phyloP scores from a whole-genome alignment of 92 coral and sea anemone genomes.

The Parazoanthus darwini region DNA sequence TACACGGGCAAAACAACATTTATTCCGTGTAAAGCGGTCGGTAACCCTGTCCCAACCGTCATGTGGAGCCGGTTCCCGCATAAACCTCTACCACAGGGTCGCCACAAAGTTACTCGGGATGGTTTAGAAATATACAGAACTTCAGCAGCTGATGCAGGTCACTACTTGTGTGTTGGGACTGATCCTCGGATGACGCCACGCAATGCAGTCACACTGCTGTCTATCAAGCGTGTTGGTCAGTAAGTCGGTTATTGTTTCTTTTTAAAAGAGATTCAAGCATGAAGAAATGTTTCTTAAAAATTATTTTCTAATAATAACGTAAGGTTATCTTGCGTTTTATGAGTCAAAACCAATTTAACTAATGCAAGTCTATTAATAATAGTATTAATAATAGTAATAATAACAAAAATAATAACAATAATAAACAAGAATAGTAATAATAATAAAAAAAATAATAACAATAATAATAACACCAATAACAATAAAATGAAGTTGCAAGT shows the following conservation, averaged over 20 bases:
- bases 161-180: not conserved
- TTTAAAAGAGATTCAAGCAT: not conserved
- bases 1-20: not conserved
- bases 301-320: too few species aligned
- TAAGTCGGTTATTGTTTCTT: not conserved
- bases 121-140: not conserved
- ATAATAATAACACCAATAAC: too few species aligned
- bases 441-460: too few species aligned
- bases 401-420: too few species aligned
- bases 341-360: too few species aligned
- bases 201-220: not conserved
- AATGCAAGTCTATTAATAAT: not conserved
- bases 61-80: not conserved
- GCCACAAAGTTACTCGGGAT: not conserved
- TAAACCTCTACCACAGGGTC: conserved; percentile 3
- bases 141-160: not conserved
- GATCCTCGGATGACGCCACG: not conserved
- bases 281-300: not conserved
- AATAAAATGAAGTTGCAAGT: too few species aligned
- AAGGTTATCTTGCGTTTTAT: too few species aligned
- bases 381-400: not conserved
- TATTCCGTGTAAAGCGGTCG: not conserved
- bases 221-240: not conserved
- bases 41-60: not conserved
- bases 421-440: too few species aligned